These are phyloP conservation scores for Toxotes lorentzi DNA, from an alignment of 2,797 vertebrate genomes.

Conservation along the genomic window DNA sequence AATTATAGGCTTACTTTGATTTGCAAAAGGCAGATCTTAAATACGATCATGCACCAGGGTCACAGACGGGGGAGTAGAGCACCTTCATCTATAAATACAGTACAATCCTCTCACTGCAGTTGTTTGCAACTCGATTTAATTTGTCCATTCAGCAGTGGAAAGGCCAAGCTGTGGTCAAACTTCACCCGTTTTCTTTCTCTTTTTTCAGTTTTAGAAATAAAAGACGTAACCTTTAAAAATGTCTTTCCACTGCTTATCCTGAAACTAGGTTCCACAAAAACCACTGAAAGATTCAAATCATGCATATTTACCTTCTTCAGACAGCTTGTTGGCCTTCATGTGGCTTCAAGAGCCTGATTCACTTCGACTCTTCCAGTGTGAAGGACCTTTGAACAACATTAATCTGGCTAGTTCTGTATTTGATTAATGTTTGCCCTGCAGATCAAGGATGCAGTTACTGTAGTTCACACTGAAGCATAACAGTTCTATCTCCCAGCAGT, in stretches of 20 bases:
- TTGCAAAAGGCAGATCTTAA: constrained; percentile 18
- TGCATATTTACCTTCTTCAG: constrained; percentile 21
- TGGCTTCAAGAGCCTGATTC: constrained; percentile 6
- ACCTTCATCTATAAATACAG: constrained; percentile 4
- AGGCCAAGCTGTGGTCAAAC: constrained; percentile 45
- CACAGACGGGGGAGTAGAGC: background rate
- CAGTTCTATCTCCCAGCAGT: background rate
- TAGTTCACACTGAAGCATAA: constrained; percentile 2
- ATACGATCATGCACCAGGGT: background rate
- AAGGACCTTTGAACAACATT: constrained; percentile 24
- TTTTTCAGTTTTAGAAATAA: constrained; percentile 32
- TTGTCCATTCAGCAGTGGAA: constrained; percentile 34
- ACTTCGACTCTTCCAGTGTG: background rate
- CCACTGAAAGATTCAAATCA: background rate
- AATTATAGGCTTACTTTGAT: background rate
- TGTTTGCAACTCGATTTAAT: constrained; percentile 25
- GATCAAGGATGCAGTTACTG: constrained; percentile 17
- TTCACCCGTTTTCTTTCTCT: constrained; percentile 7
- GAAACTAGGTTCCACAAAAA: constrained; percentile 4
- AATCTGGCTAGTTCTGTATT: constrained; percentile 15
- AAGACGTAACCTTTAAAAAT: constrained; percentile 51
- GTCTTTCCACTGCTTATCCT: constrained; percentile 30
- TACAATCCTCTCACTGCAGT: background rate
- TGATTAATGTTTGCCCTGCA: constrained; percentile 16
- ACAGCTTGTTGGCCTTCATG: constrained; percentile 28